Evolutionary conservation across 2,113 vertebrate species (phyloP).

Genomic region (Danionella cerebrum): DNA sequence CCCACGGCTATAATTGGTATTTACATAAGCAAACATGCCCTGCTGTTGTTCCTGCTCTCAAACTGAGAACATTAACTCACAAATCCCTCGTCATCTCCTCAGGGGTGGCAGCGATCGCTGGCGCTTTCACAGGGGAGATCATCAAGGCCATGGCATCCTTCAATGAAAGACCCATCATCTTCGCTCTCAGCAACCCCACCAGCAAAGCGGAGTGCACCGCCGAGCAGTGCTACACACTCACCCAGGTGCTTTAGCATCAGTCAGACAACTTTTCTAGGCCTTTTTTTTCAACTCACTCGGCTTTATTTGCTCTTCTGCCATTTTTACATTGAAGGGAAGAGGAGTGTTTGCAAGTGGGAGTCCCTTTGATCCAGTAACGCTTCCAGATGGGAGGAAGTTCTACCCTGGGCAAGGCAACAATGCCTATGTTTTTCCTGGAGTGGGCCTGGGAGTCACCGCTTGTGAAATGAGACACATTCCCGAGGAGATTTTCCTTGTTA

Average conservation of each 20-base stretch:
- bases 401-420: constrained; percentile 96
- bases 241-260: constrained; percentile 76
- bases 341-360: constrained; percentile 96
- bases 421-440: constrained; percentile 91
- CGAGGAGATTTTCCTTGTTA: constrained; percentile 79
- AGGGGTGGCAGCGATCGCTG: constrained; percentile 89
- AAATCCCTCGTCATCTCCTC: background rate
- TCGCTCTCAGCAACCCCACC: constrained; percentile 96
- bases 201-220: constrained; percentile 97
- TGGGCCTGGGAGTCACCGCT: constrained; percentile 78
- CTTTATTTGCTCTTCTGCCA: background rate
- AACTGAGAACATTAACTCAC: background rate
- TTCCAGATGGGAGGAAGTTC: constrained; percentile 74
- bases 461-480: constrained; percentile 75
- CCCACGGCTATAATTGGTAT: constrained; percentile 92
- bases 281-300: background rate
- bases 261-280: too few species aligned
- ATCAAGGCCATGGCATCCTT: constrained; percentile 85
- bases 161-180: constrained; percentile 87
- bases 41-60: background rate
- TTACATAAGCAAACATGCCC: constrained; percentile 19
- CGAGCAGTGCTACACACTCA: constrained; percentile 87
- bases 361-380: constrained; percentile 86
- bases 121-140: constrained; percentile 85
- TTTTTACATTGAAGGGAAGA: constrained; percentile 64